phyloP scores from a whole-genome alignment of 2,113 vertebrate genomes.

The Vireo altiloquus region DNA sequence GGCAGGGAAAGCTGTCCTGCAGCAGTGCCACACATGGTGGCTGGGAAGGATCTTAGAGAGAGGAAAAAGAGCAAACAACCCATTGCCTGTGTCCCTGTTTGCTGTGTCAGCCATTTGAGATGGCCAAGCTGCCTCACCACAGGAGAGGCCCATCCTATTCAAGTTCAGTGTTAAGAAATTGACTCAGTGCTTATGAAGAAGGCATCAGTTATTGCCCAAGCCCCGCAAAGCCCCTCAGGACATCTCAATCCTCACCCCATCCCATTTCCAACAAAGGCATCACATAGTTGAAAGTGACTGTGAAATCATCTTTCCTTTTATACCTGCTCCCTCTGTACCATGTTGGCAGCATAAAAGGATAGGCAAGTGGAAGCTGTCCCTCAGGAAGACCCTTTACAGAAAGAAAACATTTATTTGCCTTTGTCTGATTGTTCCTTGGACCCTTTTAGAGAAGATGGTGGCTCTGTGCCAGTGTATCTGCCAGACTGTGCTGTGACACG shows the following conservation, averaged over 20 bases:
- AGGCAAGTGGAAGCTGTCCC: not conserved
- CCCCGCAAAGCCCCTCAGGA: not conserved
- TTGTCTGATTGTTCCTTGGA: not conserved
- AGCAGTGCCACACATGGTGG: not conserved
- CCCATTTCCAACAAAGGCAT: not conserved
- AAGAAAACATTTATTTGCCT: not conserved
- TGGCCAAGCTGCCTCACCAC: not conserved
- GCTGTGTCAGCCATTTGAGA: not conserved
- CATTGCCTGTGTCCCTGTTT: not conserved
- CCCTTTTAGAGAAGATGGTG: not conserved
- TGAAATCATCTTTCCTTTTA: not conserved
- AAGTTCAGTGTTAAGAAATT: not conserved
- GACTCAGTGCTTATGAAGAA: not conserved
- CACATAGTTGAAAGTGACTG: not conserved
- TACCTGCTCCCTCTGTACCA: rapidly evolving
- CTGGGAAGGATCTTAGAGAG: not conserved
- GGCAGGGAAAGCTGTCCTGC: not conserved
- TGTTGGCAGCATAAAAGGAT: not conserved
- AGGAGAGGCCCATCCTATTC: not conserved
- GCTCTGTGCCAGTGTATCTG: not conserved
- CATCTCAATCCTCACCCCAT: not conserved
- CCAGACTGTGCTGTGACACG: not conserved
- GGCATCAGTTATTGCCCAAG: not conserved
- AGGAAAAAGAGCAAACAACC: not conserved
- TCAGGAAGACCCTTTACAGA: not conserved